Evolutionary conservation across 1,140 invertebrate genomes (phyloP), one percentile per base, ranked within the genome.

Genomic region (Heterodera schachtii): DNA sequence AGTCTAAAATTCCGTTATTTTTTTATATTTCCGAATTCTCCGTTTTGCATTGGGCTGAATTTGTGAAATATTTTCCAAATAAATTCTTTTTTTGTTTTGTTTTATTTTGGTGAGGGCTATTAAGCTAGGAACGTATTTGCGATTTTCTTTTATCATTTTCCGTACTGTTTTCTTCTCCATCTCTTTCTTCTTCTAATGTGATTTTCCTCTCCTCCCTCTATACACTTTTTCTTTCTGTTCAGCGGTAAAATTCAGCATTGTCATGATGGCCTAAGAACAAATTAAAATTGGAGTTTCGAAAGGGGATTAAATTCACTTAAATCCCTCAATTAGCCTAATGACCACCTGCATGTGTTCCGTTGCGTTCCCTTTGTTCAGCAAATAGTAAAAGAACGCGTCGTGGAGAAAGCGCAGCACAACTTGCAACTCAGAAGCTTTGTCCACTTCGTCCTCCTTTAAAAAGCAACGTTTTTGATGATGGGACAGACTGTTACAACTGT

Each of bases 341-440:
- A 43, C 31, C 41, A 84, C 82, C 75, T 89, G 87, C 74, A 89
- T 75, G 86, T 89, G 88, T 66, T 89, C 88, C 52, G 81, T 78
- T 11, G 88, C 83, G 75, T 89, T 85, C 21, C 89, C 88, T 41
- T 87, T 86, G 49, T 73, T 89, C 44, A 89, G 64, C 67, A 89
- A 78, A 73, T 87, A 89, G 70, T 90, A 89, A 71, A 89, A 89
- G 73, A 89, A 90, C 8, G 88, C 89, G 75, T 89, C 88, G 77
- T 89, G 88, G 19, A 89, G 74, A 74, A 89, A 89, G 57, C 83
- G 81, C 6, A 90, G 41, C n/a, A 84, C 79, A 49, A 89, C 80
- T 49, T 85, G 49, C 73, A 90, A 87, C 79, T 89, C 88, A n/a
- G 88, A 88, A 78, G 88, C 82, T 67, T 82, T 71, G 80, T 90